Evolutionary conservation across 2,113 vertebrate species (phyloP).

Genomic region (Amphiprion percula): DNA sequence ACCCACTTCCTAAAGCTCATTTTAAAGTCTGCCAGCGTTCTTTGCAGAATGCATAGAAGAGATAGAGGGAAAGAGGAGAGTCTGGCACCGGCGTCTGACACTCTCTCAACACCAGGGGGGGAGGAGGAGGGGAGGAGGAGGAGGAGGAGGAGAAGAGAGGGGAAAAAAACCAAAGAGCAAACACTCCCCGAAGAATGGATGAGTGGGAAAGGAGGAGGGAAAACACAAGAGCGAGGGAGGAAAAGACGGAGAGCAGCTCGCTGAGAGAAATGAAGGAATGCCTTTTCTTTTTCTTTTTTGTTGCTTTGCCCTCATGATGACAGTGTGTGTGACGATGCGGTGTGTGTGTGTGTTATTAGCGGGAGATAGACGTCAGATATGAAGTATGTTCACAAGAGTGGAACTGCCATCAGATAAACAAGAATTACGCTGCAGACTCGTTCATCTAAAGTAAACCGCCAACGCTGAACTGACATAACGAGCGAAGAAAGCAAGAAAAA

Average conservation of each 20-base stretch:
- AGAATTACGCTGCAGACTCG: constrained; percentile 44
- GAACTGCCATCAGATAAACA: constrained; percentile 52
- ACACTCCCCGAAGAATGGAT: constrained; percentile 49
- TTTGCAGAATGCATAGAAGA: constrained; percentile 55
- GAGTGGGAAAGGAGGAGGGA: constrained; percentile 50
- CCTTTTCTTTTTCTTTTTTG: constrained; percentile 27
- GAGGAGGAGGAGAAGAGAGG: too few relatives aligned
- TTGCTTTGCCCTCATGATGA: constrained; percentile 38
- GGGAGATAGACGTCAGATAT: constrained; percentile 53
- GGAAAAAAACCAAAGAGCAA: constrained; percentile 4
- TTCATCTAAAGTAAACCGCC: constrained; percentile 51
- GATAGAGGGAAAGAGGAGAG: constrained; percentile 12
- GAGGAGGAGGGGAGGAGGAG: constrained; percentile 53
- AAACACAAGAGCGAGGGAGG: constrained; percentile 13
- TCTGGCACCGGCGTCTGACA: constrained; percentile 58
- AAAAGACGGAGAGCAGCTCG: constrained; percentile 16
- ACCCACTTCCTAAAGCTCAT: constrained; percentile 77
- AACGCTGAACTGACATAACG: constrained; percentile 37
- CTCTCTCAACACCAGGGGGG: constrained; percentile 45
- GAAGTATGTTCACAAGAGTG: constrained; percentile 44
- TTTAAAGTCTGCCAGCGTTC: constrained; percentile 69
- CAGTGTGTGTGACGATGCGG: constrained; percentile 13
- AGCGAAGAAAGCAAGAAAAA: constrained; percentile 25
- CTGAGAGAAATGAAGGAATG: constrained; percentile 64
- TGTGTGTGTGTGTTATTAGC: constrained; percentile 52